Evolutionary conservation across 2,113 vertebrate species (phyloP), one percentile per base, ranked within the genome.

Genomic region (Climacteris rufus): DNA sequence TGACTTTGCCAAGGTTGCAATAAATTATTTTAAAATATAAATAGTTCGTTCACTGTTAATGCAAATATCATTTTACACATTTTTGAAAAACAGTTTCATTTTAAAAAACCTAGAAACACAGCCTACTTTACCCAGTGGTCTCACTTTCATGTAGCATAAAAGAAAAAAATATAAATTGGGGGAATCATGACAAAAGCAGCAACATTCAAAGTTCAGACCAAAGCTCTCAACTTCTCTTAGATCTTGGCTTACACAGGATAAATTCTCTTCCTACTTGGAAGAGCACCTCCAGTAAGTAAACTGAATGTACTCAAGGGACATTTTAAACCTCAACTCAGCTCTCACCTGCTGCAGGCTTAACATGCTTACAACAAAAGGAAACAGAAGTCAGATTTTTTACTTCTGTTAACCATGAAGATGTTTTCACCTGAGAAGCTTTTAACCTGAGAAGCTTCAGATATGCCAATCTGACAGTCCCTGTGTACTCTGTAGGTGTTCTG

Each of bases 11-110:
- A 78, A 89, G 50, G 69, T 77, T 92, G 80, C 80, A 95, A 95
- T 95, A 94, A 94, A 81, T 95, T 88, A 91, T 74, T 95, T 96
- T 74, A 83, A 96, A 96, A 93, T 93, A 90, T 83, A 96, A 95
- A 95, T 79, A 95, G 68, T 81, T 77, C 2, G 3, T 74, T 96
- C 60, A 71, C 37, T 7, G 1, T 70, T 77, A 94, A 94, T 64
- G 75, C 85, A 90, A 94, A 88, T 7, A 5, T 50, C 3, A 49
- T 74, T 89, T 82, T 56, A 92, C 9, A 94, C 63, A 37, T 21
- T 40, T 68, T 8, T 88, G 76, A 90, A 95, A 96, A 93, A 39
- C 5, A 11, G 37, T 64, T 74, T 83, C 30, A 61, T 57, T 90
- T 80, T 7, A 89, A 87, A 94, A 97, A 94, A 69, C 42, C 79